Conservation (phyloP, 2,113 vertebrate species). For the Gobiocypris rarus region DNA sequence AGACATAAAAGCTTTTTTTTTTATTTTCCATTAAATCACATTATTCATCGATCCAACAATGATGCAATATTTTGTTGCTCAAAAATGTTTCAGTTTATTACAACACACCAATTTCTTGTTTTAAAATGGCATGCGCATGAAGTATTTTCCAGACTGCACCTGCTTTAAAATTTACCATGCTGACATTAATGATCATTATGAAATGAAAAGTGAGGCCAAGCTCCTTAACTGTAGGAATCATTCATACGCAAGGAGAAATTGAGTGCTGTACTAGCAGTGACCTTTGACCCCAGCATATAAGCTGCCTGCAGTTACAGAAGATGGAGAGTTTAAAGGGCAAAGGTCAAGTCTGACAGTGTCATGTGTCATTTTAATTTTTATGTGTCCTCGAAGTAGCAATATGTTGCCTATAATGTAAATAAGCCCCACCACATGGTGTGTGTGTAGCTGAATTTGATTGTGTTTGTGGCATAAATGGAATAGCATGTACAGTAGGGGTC, state of each 20-base stretch:
- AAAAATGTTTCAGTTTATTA: not conserved
- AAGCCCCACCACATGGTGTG: not conserved
- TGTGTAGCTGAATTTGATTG: not conserved
- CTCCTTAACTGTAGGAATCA: constrained; percentile 35
- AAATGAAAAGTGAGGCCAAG: constrained; percentile 52
- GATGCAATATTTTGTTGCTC: not conserved
- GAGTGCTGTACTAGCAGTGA: constrained; percentile 15
- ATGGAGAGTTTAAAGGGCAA: constrained; percentile 61
- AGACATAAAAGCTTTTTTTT: constrained; percentile 16
- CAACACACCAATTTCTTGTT: not conserved
- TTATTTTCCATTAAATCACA: constrained; percentile 22
- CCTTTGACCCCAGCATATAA: constrained; percentile 46
- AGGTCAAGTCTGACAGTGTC: constrained; percentile 53
- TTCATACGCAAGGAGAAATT: constrained; percentile 39
- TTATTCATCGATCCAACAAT: not conserved
- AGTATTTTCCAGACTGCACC: constrained; percentile 39
- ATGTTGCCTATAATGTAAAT: constrained; percentile 40
- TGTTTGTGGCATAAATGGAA: not conserved
- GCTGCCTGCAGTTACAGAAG: constrained; percentile 50
- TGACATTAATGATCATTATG: constrained; percentile 63
- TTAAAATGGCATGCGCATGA: not conserved
- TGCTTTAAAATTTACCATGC: constrained; percentile 29
- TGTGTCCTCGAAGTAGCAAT: constrained; percentile 29
- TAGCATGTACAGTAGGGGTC: not conserved
- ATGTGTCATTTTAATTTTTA: constrained; percentile 52